Conservation (phyloP, 2,888 invertebrate genomes). For the Gortyna flavago region DNA sequence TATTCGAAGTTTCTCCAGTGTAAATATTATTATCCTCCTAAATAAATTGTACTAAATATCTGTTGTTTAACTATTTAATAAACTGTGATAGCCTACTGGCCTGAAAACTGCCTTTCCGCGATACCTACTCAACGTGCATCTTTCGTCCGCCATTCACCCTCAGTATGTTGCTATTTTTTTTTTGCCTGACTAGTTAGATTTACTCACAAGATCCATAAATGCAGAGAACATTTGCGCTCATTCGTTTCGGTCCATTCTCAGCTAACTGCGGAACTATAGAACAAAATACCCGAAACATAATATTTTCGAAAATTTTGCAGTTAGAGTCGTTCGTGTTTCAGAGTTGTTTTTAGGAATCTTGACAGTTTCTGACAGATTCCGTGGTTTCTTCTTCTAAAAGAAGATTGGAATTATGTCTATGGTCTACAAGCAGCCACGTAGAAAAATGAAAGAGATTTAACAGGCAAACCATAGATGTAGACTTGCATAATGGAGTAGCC, state of each 20-base stretch:
- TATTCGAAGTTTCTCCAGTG: no score
- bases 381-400: constrained; percentile 5
- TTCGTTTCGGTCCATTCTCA: background rate
- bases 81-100: background rate
- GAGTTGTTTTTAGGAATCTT: background rate
- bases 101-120: background rate
- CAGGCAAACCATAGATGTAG: background rate
- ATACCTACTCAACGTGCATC: background rate
- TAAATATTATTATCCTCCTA: no score
- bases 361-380: constrained; percentile 3
- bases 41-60: background rate
- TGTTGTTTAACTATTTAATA: background rate
- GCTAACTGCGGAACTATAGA: constrained; percentile 18
- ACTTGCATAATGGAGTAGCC: background rate
- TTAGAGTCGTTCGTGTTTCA: background rate
- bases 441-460: background rate
- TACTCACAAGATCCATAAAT: constrained; percentile 24
- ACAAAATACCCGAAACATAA: constrained; percentile 28
- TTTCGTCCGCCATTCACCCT: background rate
- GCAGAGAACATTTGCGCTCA: background rate
- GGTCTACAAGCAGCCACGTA: constrained; percentile 14
- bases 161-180: background rate
- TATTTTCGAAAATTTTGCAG: background rate
- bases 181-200: background rate
- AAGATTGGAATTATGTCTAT: background rate